Evolutionary conservation across 1,140 invertebrate species (phyloP), one percentile per base, ranked within the genome.

Genomic region (Neodiprion lecontei): DNA sequence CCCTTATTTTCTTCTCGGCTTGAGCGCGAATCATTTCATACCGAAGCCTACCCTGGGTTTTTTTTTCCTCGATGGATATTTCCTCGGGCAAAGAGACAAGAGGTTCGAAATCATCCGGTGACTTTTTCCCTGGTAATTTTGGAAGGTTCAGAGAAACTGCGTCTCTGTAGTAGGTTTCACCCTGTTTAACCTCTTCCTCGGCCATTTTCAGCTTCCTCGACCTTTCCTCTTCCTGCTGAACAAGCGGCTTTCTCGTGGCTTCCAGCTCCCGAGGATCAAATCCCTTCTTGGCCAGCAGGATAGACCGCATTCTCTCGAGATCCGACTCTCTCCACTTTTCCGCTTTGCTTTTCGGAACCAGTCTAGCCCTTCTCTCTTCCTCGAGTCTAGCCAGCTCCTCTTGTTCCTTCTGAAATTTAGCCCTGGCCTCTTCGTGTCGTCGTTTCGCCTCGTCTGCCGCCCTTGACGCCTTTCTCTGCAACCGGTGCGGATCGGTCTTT

Each of bases 221-320:
- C 48, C 83, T 86, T 67, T 89, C 85, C 47, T 85, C 79, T 28
- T 89, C 78, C 4, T 85, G 72, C 48, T 80, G 73, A n/a, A 87
- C 83, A 7, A 90, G 53, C 2, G 88, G 88, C 5, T 81, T 68
- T 72, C 88, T 83, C 61, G 84, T 80, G 9, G 80, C 78, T 11
- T 89, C 80, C 14, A 90, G 72, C 67, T 87, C 81, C 14, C 79
- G 66, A 0, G 86, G 85, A 47, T 86, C 79, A 12, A 90, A 79
- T 48, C 84, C 82, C 72, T 89, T 89, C 49, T 88, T 89, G 8
- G 77, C 67, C 14, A 90, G 74, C 7, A 90, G 78, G 61, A 85
- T 82, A 0, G 75, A 75, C 61, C 85, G 86, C 76, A 89, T 88
- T 14, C 85, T 78, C 1, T 86, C 80, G 49, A 85, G 76, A 75